These are phyloP conservation scores for Egretta garzetta DNA, from an alignment of 2,113 vertebrate genomes.

Conservation along the genomic window DNA sequence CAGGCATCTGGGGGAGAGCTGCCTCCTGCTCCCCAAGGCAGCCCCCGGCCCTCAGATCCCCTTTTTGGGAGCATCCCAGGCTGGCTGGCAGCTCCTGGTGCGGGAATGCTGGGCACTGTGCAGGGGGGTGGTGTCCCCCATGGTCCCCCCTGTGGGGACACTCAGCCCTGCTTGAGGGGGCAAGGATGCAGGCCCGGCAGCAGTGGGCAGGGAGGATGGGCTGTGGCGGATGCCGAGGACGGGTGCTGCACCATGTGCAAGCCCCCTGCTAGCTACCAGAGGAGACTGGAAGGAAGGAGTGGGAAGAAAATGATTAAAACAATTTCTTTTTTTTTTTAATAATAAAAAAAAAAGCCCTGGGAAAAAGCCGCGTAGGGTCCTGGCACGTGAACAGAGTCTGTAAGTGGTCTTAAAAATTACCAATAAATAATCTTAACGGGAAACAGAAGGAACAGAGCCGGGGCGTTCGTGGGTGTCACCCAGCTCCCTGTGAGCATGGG, in stretches of 20 bases:
- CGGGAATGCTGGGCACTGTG: neutral
- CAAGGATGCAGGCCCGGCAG: neutral
- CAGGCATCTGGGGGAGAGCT: neutral
- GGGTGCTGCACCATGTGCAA: neutral
- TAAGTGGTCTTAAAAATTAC: slow-evolving; percentile 54
- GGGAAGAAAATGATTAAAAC: slow-evolving; percentile 59
- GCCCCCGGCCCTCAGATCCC: neutral
- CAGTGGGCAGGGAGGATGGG: neutral
- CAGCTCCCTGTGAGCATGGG: slow-evolving; percentile 33
- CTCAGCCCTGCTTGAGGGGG: neutral
- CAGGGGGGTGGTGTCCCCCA: neutral
- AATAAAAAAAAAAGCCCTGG: slow-evolving; percentile 31
- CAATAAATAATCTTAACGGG: slow-evolving; percentile 69
- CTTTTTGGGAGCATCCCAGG: neutral
- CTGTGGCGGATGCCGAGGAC: accelerated
- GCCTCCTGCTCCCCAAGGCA: neutral
- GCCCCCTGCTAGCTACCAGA: neutral
- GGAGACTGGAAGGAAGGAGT: slow-evolving; percentile 38
- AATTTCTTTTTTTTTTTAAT: neutral
- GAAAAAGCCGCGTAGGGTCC: slow-evolving; percentile 47
- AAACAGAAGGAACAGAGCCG: slow-evolving; percentile 54
- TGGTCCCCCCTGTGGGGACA: neutral
- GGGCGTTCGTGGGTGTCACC: slow-evolving; percentile 42
- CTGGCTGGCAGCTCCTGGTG: neutral
- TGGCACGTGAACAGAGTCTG: slow-evolving; percentile 55